Conservation (phyloP, 1,140 invertebrate genomes). For the Meteorus sp. region DNA sequence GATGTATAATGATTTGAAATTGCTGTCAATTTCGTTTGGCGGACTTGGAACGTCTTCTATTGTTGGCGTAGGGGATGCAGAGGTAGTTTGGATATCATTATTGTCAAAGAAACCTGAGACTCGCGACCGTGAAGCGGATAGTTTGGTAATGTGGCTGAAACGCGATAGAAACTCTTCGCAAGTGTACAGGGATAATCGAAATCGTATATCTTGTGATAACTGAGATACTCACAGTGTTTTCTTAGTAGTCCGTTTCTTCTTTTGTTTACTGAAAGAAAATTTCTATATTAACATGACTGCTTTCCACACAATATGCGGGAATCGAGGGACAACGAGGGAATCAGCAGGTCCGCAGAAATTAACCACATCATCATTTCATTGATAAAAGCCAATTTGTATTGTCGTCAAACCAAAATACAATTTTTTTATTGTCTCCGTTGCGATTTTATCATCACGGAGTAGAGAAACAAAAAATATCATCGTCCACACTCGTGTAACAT, state of each 20-base stretch:
- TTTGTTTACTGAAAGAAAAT: slow-evolving; percentile 45
- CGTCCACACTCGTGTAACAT: too few relatives aligned
- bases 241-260: slow-evolving; percentile 51
- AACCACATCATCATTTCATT: slow-evolving; percentile 41
- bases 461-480: slow-evolving; percentile 3
- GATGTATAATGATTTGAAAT: slow-evolving; percentile 51
- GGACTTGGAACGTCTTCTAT: slow-evolving; percentile 49
- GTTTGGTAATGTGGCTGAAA: slow-evolving; percentile 46
- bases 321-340: slow-evolving; percentile 38
- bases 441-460: too few relatives aligned
- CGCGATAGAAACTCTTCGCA: too few relatives aligned
- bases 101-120: slow-evolving; percentile 42
- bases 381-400: slow-evolving; percentile 48
- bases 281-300: slow-evolving; percentile 1
- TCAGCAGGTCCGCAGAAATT: slow-evolving; percentile 46
- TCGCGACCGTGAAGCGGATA: slow-evolving; percentile 39
- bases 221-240: slow-evolving; percentile 54
- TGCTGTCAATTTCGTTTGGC: slow-evolving; percentile 51
- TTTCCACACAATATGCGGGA: slow-evolving; percentile 19
- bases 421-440: slow-evolving; percentile 12
- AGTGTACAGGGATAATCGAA: too few relatives aligned
- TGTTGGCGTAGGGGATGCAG: slow-evolving; percentile 39
- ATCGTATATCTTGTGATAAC: too few relatives aligned
- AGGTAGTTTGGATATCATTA: slow-evolving; percentile 37
- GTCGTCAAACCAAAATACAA: slow-evolving; percentile 48